Evolutionary conservation across 2,797 vertebrate genomes (phyloP), one percentile per base, ranked within the genome.

Genomic region (Gadopsis marmoratus): DNA sequence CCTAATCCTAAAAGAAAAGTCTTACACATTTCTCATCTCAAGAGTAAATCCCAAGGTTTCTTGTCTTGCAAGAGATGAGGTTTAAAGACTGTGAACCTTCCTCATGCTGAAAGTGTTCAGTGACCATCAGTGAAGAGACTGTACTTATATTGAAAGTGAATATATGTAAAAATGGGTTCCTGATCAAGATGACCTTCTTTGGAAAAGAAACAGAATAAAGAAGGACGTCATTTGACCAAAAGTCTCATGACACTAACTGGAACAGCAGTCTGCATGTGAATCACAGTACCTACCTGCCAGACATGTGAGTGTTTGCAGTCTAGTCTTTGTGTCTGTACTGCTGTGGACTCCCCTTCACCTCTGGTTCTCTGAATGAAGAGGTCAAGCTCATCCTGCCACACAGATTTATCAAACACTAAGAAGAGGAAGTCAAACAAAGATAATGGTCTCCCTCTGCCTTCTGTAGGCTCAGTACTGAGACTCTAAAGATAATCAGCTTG

Each of bases 381-480:
- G 75, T 88, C 79, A 81, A 79, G 83, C 84, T 81, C 81, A 81
- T 86, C 75, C 70, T 74, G 75, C 72, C 62, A 47, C 7, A 10
- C 41, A 78, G 47, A 79, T 88, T 83, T 65, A 85, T 83, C 78
- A 81, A 75, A 79, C 54, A 66, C 79, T 63, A 66, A 84, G 53
- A 81, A 64, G 72, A 68, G 79, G 77, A 81, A 87, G 79, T 81
- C 76, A 86, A 84, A 88, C 83, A 88, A 61, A 82, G 71, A 67
- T 82, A 86, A 83, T 81, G 68, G 65, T 61, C 62, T 63, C 65
- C 12, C 41, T 73, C 45, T 39, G 14, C 39, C 73, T 60, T 69
- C 37, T 43, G 55, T 17, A 4, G 59, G 35, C 29, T 81, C 29
- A 47, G 65, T 45, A 70, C 71, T 21, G 26, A 12, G 8, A 50